Percentiles rank a stretch among this genome's conserved stretches.
Evolutionary conservation across 2,888 invertebrate species (phyloP).

Genomic region (Ophion costatus): DNA sequence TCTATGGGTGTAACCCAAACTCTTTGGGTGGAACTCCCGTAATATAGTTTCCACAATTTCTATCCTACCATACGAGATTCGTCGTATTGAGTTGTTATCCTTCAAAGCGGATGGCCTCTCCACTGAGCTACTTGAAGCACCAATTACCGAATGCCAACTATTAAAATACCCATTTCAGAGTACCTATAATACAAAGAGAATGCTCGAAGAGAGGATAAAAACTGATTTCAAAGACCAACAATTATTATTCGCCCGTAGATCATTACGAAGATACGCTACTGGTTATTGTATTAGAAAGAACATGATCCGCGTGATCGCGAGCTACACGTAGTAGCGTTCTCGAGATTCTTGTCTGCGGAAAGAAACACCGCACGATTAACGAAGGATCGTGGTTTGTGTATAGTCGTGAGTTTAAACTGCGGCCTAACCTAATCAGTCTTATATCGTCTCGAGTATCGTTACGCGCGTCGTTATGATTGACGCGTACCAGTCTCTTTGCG

Average conservation of each 20-base stretch:
- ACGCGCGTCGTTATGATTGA: slow-evolving; percentile 54
- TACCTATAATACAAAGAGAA: background rate
- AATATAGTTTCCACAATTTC: no score
- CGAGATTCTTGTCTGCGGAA: background rate
- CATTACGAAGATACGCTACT: background rate
- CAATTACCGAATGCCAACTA: background rate
- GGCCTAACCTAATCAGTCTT: slow-evolving; percentile 43
- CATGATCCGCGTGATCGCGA: background rate
- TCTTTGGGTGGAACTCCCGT: no score
- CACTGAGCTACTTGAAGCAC: background rate
- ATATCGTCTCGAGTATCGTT: slow-evolving; percentile 46
- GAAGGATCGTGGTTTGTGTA: slow-evolving; percentile 30
- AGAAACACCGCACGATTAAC: slow-evolving; percentile 42
- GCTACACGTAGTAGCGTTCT: background rate
- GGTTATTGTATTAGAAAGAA: slow-evolving; percentile 4
- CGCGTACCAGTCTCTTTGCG: slow-evolving; percentile 36
- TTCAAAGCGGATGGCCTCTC: no score
- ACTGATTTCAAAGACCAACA: background rate
- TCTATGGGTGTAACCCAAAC: no score
- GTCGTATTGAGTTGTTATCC: no score
- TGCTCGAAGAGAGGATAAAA: background rate
- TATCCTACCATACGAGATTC: no score
- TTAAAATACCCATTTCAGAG: background rate
- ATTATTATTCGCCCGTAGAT: background rate
- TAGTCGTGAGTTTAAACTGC: slow-evolving; percentile 9